Conservation (phyloP, 2,113 vertebrate species). For the Tachysurus fulvidraco region DNA sequence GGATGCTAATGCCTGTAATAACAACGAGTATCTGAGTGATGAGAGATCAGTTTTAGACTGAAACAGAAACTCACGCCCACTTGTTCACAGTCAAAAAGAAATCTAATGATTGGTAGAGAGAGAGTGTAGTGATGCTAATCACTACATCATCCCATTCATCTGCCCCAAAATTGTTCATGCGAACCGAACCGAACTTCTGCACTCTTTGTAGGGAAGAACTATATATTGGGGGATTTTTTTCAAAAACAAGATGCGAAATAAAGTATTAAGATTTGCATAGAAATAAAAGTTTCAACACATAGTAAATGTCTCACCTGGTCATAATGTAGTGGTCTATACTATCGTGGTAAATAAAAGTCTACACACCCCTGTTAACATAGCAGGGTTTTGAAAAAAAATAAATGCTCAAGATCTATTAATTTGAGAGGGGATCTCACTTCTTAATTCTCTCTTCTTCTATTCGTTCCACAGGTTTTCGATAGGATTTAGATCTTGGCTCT, state of each 20-base stretch:
- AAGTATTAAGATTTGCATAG: not conserved
- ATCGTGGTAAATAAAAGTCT: not conserved
- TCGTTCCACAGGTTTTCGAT: not conserved
- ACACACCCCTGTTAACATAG: not conserved
- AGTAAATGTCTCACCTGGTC: not conserved
- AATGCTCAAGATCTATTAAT: not conserved
- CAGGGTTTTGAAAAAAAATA: not conserved
- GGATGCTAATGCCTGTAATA: conserved; percentile 21
- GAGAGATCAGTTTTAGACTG: conserved; percentile 34
- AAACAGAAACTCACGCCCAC: conserved; percentile 28
- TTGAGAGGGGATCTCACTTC: not conserved
- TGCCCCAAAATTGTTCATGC: not conserved
- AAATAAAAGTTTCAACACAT: not conserved
- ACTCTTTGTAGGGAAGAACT: not conserved
- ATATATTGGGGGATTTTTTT: not conserved
- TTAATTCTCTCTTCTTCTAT: not conserved
- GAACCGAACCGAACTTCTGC: not conserved
- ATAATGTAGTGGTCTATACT: not conserved
- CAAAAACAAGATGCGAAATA: not conserved
- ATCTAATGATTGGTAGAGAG: not conserved
- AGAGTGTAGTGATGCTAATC: not conserved
- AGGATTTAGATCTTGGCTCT: not conserved
- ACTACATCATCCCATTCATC: not conserved
- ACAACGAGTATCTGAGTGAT: not conserved
- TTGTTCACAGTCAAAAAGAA: conserved; percentile 16